Conservation (phyloP, 2,888 invertebrate genomes). For the Phortica okadai region DNA sequence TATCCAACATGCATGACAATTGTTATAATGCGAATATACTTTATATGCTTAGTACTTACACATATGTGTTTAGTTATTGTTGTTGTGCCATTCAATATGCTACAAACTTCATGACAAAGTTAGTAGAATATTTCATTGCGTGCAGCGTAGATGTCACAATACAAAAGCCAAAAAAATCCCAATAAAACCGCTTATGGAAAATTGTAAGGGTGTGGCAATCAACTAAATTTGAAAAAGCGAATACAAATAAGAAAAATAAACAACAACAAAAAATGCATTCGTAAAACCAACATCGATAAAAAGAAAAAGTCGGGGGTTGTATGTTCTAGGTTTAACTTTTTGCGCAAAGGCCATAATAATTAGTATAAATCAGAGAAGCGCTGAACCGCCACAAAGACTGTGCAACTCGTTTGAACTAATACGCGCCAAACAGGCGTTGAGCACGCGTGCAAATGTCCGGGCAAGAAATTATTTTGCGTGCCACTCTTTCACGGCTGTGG, state of each 20-base stretch:
- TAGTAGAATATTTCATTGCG: no score
- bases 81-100: slow-evolving; percentile 67
- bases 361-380: slow-evolving; percentile 15
- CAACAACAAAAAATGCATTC: slow-evolving; percentile 51
- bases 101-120: slow-evolving; percentile 45
- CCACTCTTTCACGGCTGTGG: neutral
- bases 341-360: slow-evolving; percentile 7
- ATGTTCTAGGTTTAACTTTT: neutral
- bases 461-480: neutral
- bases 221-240: slow-evolving; percentile 43
- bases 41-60: no score
- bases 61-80: slow-evolving; percentile 43
- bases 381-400: neutral
- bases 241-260: slow-evolving; percentile 58
- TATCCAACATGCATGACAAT: no score
- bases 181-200: slow-evolving; percentile 46
- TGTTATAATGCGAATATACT: no score
- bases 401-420: neutral
- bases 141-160: no score
- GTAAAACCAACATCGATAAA: slow-evolving; percentile 65
- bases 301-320: slow-evolving; percentile 56
- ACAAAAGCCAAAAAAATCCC: slow-evolving; percentile 41
- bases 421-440: slow-evolving; percentile 3
- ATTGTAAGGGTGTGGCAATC: slow-evolving; percentile 58
- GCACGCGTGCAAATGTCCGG: slow-evolving; percentile 26